Base-by-base conservation (phyloP, 2,888 invertebrate genomes). In the Iphiclides podalirius region DNA sequence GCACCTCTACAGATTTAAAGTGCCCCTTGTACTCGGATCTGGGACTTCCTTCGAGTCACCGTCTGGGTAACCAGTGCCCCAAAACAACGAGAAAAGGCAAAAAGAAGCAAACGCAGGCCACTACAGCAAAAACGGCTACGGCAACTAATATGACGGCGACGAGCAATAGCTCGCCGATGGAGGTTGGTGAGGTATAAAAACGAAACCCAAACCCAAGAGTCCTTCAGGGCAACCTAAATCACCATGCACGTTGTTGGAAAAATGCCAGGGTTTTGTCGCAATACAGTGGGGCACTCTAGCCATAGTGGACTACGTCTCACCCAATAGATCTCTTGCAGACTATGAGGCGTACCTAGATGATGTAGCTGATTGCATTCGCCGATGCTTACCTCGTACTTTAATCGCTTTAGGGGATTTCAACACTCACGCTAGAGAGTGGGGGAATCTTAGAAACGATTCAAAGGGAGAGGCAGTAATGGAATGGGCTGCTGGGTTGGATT, bases 21-120 rank as follows among this genome's bases (percentile, higher is more conserved):
- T 56, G 52, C 26, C 35, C 47, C 4, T 9, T 56, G n/a, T 56
- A 56, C 33, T 3, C 52, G 1, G 53, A 53, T 11, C 8, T 42
- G 0, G 57, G 53, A 6, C 34, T 40, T 9, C 40, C 40, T 1
- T 28, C 28, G 2, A n/a, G 26, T 44, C 43, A 31, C 17, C 52
- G 23, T 12, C 28, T 28, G 1, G 28, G 28, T 9, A 38, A 38
- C 12, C 6, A n/a, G 26, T 40, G 40, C 15, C 8, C 4, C 8
- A 2, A 23, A n/a, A 7, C 1, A 12, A 11, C 34, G 11, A 12
- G 13, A 12, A 34, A 34, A 34, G 13, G 3, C 9, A 11, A 2
- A 13, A 26, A 7, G 14, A 9, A n/a, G 1, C 20, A 39, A 23
- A 8, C 9, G 6, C 20, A 6, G 6, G 9, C 1, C n/a, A 7